Base-by-base conservation (phyloP, 1,140 invertebrate species). In the Gryon sp. region DNA sequence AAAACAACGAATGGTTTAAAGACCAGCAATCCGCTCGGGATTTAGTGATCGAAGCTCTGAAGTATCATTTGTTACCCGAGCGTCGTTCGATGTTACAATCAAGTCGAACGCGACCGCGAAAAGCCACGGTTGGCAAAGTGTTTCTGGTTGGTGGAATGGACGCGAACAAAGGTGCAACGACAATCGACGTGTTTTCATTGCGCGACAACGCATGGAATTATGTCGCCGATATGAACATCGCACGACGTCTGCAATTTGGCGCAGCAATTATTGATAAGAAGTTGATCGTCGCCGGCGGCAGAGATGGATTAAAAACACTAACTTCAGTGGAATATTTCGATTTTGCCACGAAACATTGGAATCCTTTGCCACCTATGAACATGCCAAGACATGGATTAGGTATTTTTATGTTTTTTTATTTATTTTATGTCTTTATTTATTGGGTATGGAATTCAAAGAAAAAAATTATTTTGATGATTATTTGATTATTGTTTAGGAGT, bases 301-400 rank as follows among this genome's bases (percentile, higher is more conserved):
- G 97, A 55, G 96, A 98, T 88, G 97, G 96, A n/a, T 90, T 98
- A 2, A 98, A 97, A 88, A 98, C 96, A 3, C 88, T 98, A 1
- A 97, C 96, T 79, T 94, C 94, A 2, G 95, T 96, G 48, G 96
- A 97, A 88, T 94, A 94, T 84, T 93, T 95, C 69, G 95, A 95
- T 82, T 90, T 96, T 38, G 93, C 92, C 12, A 94, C 92, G 0
- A 91, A 93, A 74, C 91, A 91, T 6, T 98, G 96, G 96, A 93
- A 91, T 20, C 90, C 92, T 16, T 88, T 98, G 48, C 93, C 95
- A 50, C 92, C 95, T 0, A 98, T 98, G 96, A 94, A 93, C 60
- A 97, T 96, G n/a, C 95, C 97, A 85, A 89, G 96, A 32, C 96
- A 98, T 88, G 96, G 96, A 5, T 88, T 97, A 66, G 92, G 91